A percentile compares a stretch with the other conserved stretches of the same genome.
phyloP scores from a whole-genome alignment of 2,888 invertebrate genomes.

The Fragum fragum region DNA sequence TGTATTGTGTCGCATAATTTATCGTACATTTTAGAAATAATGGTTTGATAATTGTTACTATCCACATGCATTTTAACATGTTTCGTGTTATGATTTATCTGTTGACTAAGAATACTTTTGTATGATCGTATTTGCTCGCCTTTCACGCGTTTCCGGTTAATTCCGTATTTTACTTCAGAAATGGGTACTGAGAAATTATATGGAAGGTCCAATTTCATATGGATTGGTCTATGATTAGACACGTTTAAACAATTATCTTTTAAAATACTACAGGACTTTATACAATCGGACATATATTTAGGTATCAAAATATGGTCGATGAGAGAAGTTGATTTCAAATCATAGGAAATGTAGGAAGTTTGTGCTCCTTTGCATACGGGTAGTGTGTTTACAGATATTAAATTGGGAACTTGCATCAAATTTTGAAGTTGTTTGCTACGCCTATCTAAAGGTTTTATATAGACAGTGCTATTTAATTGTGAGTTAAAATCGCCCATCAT shows the following conservation, averaged over 20 bases:
- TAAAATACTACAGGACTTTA: neutral
- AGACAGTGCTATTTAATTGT: neutral
- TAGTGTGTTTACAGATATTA: neutral
- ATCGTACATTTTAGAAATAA: neutral
- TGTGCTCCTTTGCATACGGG: slow-evolving; percentile 17
- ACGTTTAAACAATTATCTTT: slow-evolving; percentile 18
- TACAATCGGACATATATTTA: neutral
- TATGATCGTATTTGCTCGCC: neutral
- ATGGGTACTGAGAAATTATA: no score
- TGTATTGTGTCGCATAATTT: no score
- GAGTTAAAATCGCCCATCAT: slow-evolving; percentile 27
- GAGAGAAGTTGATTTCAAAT: neutral
- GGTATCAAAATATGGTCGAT: slow-evolving; percentile 18
- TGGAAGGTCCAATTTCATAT: neutral
- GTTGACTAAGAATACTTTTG: neutral
- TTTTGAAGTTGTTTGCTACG: neutral
- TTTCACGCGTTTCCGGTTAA: no score
- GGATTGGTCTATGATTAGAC: slow-evolving; percentile 16
- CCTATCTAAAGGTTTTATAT: neutral
- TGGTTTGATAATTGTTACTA: neutral
- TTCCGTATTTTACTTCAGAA: neutral
- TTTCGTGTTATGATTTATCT: neutral
- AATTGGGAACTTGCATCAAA: neutral
- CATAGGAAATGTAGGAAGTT: slow-evolving; percentile 15
- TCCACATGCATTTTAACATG: neutral